These are phyloP conservation scores for Rhizomys pruinosus DNA, from an alignment of 2,113 vertebrate genomes.

Conservation along the genomic window DNA sequence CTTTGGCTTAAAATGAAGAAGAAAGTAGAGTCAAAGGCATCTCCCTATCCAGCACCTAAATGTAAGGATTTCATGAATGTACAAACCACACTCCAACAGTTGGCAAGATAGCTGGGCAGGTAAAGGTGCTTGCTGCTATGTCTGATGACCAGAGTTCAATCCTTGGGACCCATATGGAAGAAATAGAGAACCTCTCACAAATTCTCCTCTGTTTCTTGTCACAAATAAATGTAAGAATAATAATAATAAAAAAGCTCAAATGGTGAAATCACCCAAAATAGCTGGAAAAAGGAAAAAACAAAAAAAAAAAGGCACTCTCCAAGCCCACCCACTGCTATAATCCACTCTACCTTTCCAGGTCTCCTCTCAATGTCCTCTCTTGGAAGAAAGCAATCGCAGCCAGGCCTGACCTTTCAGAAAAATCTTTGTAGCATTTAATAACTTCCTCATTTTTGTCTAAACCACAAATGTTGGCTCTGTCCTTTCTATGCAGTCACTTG, in stretches of 20 bases:
- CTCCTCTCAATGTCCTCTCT: not conserved
- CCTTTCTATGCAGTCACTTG: not conserved
- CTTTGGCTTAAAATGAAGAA: not conserved
- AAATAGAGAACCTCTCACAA: not conserved
- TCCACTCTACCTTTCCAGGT: not conserved
- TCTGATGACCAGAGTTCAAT: no score
- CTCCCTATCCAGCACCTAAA: not conserved
- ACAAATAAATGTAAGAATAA: no score
- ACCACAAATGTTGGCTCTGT: not conserved
- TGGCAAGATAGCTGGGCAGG: not conserved
- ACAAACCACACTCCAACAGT: not conserved
- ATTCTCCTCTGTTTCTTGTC: no score
- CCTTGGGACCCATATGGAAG: not conserved
- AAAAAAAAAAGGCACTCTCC: not conserved
- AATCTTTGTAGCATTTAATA: not conserved
- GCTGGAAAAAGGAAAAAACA: no score
- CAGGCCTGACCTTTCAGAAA: not conserved
- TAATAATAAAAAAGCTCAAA: not conserved
- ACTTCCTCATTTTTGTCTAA: slow-evolving; percentile 40
- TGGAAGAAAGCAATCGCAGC: not conserved
- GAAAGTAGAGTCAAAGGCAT: not conserved
- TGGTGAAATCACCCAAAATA: no score
- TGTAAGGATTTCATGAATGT: not conserved
- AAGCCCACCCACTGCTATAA: no score
- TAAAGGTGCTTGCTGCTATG: not conserved